These are phyloP conservation scores for Andrena bicolor DNA, from an alignment of 2,888 invertebrate species.

Conservation along the genomic window DNA sequence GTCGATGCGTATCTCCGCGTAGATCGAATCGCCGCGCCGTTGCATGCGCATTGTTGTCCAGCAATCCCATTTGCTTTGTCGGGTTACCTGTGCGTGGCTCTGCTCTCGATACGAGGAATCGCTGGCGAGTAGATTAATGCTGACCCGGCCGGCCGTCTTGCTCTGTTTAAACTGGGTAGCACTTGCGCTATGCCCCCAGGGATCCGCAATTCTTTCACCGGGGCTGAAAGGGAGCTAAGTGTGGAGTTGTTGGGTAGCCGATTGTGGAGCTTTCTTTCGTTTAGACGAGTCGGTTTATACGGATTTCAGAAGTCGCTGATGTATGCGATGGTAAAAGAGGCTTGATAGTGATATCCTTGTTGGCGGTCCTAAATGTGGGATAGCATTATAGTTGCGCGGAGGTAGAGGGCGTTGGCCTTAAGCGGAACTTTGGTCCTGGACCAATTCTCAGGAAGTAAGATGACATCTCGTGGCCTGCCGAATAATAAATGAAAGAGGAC, in stretches of 20 bases:
- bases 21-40: constrained; percentile 57
- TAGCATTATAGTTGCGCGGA: not conserved
- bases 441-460: constrained; percentile 66
- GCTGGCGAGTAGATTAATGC: not conserved
- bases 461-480: constrained; percentile 77
- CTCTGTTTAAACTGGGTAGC: not conserved
- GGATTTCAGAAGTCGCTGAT: too few species aligned
- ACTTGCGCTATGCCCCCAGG: not conserved
- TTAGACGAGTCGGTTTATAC: too few species aligned
- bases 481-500: constrained; percentile 82
- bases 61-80: constrained; percentile 56
- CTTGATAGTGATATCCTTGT: too few species aligned
- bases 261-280: too few species aligned
- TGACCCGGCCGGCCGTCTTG: not conserved
- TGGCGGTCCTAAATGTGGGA: too few species aligned
- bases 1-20: constrained; percentile 49
- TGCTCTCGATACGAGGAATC: not conserved
- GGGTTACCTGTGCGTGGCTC: constrained; percentile 47
- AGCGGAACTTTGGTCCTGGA: constrained; percentile 1
- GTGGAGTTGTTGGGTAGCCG: not conserved
- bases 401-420: constrained; percentile 27
- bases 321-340: too few species aligned
- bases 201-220: not conserved
- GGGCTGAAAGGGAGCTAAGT: not conserved
- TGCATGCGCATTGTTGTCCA: constrained; percentile 42